Conservation (phyloP, 2,888 invertebrate species). For the Camponotus fellah region DNA sequence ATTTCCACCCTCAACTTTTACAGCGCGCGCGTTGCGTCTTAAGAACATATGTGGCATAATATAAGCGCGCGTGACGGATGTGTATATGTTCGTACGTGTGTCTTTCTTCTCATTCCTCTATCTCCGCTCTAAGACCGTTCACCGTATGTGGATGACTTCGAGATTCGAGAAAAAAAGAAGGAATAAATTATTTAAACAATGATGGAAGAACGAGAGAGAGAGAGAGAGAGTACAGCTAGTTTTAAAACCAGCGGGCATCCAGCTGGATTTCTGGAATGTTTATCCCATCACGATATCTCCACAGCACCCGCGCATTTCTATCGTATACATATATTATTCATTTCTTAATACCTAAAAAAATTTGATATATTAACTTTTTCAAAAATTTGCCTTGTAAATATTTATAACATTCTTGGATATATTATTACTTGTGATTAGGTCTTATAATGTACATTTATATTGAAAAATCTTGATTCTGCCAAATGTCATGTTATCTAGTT, state of each 20-base stretch:
- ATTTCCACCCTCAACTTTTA: conserved; percentile 58
- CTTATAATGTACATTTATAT: not conserved
- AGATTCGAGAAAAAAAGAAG: conserved; percentile 46
- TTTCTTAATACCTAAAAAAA: conserved; percentile 16
- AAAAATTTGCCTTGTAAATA: not conserved
- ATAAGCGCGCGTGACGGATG: conserved; percentile 50
- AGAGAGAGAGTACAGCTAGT: conserved; percentile 26
- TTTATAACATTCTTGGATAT: not conserved
- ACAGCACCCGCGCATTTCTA: conserved; percentile 35
- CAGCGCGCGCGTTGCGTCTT: conserved; percentile 33
- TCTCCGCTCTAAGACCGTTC: conserved; percentile 26
- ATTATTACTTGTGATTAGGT: not conserved
- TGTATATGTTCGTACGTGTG: conserved; percentile 18
- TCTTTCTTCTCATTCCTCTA: conserved; percentile 1
- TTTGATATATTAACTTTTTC: not conserved
- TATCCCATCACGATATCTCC: conserved; percentile 32
- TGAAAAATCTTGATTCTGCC: not conserved
- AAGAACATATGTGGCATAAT: conserved; percentile 60
- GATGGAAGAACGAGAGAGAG: conserved; percentile 26
- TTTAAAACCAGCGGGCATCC: conserved; percentile 47
- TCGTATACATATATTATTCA: conserved; percentile 10
- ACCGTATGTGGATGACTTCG: conserved; percentile 44
- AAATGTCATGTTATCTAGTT: not conserved
- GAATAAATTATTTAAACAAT: conserved; percentile 65
- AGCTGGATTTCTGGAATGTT: conserved; percentile 68